Percentiles rank a stretch among this genome's conserved stretches.
Evolutionary conservation across 2,797 vertebrate species (phyloP).

Genomic region (Agapornis canus): DNA sequence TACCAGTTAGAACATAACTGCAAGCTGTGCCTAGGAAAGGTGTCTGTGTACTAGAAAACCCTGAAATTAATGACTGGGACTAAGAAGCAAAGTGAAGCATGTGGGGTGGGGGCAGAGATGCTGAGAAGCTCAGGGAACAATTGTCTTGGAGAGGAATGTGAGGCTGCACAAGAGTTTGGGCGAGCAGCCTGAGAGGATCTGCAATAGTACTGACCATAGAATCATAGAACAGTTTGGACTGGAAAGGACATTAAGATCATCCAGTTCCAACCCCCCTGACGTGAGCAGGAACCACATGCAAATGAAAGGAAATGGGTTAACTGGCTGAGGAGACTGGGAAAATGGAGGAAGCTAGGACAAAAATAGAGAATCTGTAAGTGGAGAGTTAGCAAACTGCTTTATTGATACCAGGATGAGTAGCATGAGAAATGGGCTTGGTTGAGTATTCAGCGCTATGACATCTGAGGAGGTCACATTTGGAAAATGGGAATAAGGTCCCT

Average conservation of each 20-base stretch:
- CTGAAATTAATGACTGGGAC: background rate
- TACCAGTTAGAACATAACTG: background rate
- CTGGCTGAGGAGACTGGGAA: background rate
- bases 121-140: background rate
- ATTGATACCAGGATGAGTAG: background rate
- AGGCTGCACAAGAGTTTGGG: background rate
- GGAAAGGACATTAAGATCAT: background rate
- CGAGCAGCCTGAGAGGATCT: background rate
- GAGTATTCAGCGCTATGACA: background rate
- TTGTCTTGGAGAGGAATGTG: background rate
- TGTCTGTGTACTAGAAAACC: background rate
- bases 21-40: background rate
- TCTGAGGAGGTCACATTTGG: background rate
- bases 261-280: background rate
- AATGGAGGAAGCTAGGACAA: background rate
- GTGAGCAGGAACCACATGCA: background rate
- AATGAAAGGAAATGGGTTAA: background rate
- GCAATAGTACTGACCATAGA: background rate
- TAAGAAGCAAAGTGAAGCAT: background rate
- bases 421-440: background rate
- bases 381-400: background rate
- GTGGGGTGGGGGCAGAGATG: background rate
- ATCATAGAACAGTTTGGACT: background rate
- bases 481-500: background rate
- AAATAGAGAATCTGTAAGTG: background rate